These are phyloP conservation scores for Mugil cephalus DNA, from an alignment of 2,113 vertebrate species.

Conservation along the genomic window DNA sequence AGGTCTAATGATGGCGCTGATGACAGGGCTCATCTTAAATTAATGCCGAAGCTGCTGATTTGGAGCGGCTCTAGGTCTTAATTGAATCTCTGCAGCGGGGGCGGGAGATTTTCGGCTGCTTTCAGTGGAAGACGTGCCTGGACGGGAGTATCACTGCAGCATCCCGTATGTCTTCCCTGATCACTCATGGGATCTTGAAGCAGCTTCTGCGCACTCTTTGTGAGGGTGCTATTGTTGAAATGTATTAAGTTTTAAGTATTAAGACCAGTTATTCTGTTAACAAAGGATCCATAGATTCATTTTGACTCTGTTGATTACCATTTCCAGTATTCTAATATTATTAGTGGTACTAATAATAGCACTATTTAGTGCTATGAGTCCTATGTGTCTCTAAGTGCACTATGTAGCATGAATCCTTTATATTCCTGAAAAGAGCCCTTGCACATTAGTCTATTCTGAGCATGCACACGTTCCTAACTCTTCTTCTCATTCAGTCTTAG, in stretches of 20 bases:
- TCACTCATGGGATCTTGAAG: constrained; percentile 7
- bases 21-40: constrained; percentile 57
- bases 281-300: constrained; percentile 3
- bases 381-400: constrained; percentile 24
- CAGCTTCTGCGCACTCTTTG: neutral
- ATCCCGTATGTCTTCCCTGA: constrained; percentile 27
- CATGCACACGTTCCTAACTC: constrained; percentile 20
- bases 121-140: constrained; percentile 10
- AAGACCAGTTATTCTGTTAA: constrained; percentile 1
- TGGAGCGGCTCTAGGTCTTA: constrained; percentile 32
- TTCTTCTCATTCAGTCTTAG: constrained; percentile 51
- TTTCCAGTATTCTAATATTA: neutral
- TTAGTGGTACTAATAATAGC: neutral
- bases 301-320: neutral
- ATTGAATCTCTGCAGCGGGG: constrained; percentile 11
- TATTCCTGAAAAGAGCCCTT: constrained; percentile 65
- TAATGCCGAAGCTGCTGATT: constrained; percentile 28
- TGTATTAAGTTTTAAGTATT: too few relatives aligned
- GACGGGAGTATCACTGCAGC: constrained; percentile 13
- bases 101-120: constrained; percentile 17
- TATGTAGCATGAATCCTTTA: constrained; percentile 55
- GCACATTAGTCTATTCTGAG: constrained; percentile 57
- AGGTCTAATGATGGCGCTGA: constrained; percentile 40
- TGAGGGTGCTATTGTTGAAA: neutral
- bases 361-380: neutral